phyloP scores from a whole-genome alignment of 2,797 vertebrate genomes.

The Benthosema pterotum region DNA sequence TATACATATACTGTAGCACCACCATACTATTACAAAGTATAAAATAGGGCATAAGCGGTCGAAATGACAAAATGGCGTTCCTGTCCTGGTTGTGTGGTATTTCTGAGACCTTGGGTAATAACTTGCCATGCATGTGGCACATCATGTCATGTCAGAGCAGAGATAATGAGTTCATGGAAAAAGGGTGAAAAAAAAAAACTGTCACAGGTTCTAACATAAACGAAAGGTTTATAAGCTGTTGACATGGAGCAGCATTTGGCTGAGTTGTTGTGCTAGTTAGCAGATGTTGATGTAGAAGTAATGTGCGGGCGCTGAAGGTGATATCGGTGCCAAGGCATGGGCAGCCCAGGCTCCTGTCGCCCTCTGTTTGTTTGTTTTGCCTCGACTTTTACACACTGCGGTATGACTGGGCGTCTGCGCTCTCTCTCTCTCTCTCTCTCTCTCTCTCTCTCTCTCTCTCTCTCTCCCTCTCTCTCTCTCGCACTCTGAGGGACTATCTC shows the following conservation, averaged over 20 bases:
- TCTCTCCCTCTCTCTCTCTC: not conserved
- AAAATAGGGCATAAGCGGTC: too few species aligned
- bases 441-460: not conserved
- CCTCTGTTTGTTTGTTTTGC: conserved; percentile 38
- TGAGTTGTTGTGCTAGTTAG: conserved; percentile 14
- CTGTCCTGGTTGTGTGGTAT: too few species aligned
- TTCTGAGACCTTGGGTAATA: not conserved
- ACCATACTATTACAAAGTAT: too few species aligned
- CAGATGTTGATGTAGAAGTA: conserved; percentile 20
- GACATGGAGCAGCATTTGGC: conserved; percentile 3
- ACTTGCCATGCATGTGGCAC: too few species aligned
- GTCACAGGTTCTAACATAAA: not conserved
- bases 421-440: not conserved
- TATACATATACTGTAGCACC: too few species aligned
- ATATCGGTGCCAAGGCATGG: conserved; percentile 2
- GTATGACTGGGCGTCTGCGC: not conserved
- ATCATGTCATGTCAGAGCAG: not conserved
- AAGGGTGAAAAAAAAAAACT: not conserved
- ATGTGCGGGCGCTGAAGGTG: conserved; percentile 1
- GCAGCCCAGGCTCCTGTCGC: not conserved
- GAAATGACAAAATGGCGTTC: too few species aligned
- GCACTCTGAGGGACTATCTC: conserved; percentile 1
- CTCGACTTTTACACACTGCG: conserved; percentile 9
- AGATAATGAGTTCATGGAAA: not conserved
- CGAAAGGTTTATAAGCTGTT: not conserved